These are phyloP conservation scores for Myripristis jacobus DNA, from an alignment of 2,797 vertebrate genomes.

Conservation along the genomic window DNA sequence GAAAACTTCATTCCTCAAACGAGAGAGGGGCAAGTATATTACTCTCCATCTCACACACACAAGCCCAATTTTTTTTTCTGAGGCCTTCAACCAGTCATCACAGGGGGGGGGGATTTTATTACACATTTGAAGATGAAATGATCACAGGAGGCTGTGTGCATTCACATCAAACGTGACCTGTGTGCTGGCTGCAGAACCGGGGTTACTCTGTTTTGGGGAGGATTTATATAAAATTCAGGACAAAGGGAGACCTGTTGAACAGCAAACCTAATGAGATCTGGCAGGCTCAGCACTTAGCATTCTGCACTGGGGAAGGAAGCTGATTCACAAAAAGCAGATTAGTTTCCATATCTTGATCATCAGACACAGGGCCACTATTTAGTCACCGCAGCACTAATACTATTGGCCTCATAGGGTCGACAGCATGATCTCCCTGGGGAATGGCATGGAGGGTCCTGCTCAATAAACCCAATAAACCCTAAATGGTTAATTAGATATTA, in stretches of 20 bases:
- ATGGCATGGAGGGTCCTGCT: conserved; percentile 17
- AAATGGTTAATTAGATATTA: conserved; percentile 38
- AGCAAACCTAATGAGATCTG: conserved; percentile 52
- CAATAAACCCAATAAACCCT: conserved; percentile 28
- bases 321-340: conserved; percentile 42
- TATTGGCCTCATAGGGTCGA: conserved; percentile 33
- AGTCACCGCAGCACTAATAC: conserved; percentile 18
- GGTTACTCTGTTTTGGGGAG: conserved; percentile 30
- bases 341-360: conserved; percentile 26
- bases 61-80: neutral
- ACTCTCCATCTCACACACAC: conserved; percentile 5
- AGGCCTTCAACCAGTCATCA: conserved; percentile 15
- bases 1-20: conserved; percentile 20
- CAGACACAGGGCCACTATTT: conserved; percentile 14
- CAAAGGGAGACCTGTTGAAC: conserved; percentile 60
- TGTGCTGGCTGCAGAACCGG: conserved; percentile 11
- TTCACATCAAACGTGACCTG: neutral
- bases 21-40: conserved; percentile 39
- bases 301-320: conserved; percentile 16
- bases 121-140: conserved; percentile 13
- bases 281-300: conserved; percentile 53
- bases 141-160: conserved; percentile 8
- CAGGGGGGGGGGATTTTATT: conserved; percentile 11
- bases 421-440: conserved; percentile 2
- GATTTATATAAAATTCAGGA: conserved; percentile 67